phyloP scores from a whole-genome alignment of 2,113 vertebrate genomes.

The Microcebus griseorufus region DNA sequence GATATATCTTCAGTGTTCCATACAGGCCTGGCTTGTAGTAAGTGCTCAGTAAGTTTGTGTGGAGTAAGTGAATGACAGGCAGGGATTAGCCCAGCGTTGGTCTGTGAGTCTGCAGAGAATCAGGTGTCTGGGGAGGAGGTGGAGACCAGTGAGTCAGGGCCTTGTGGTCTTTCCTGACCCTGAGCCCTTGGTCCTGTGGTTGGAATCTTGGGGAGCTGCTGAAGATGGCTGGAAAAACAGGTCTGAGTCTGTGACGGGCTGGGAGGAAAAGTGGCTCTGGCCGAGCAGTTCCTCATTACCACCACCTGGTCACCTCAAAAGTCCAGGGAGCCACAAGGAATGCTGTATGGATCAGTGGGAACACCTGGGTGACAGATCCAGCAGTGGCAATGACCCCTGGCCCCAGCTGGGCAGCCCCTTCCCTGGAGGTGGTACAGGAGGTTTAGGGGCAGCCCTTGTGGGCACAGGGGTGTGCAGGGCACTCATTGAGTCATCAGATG shows the following conservation, averaged over 20 bases:
- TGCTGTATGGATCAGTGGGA: neutral
- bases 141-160: slow-evolving; percentile 5
- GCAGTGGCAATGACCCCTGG: neutral
- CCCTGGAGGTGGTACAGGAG: neutral
- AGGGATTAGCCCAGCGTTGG: neutral
- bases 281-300: neutral
- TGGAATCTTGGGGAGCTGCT: slow-evolving; percentile 29
- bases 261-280: neutral
- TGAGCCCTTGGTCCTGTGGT: neutral
- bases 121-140: neutral
- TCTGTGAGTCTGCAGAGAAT: neutral
- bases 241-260: neutral
- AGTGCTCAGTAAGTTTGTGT: neutral
- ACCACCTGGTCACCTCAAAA: neutral
- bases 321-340: neutral
- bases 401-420: neutral
- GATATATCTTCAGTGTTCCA: neutral
- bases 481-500: neutral
- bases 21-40: neutral
- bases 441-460: neutral
- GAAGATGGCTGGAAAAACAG: neutral
- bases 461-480: neutral
- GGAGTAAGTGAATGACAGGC: neutral
- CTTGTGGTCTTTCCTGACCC: slow-evolving; percentile 2
- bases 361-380: neutral